These are phyloP conservation scores for Ceratoteleas bidentatus DNA, from an alignment of 1,140 invertebrate species.

Conservation along the genomic window DNA sequence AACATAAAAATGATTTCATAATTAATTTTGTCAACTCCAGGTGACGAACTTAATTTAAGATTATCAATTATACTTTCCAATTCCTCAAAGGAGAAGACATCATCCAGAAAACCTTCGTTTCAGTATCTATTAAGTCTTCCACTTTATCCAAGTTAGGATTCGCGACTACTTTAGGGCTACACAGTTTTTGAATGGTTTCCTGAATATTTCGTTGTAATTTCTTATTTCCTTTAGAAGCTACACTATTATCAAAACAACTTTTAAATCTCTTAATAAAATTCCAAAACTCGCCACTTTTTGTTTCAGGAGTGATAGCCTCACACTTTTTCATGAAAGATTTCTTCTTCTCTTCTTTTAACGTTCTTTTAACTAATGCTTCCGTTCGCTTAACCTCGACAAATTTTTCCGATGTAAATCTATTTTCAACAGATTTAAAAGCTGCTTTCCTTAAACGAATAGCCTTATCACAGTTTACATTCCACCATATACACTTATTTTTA, in stretches of 20 bases:
- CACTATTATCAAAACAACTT: slow-evolving; percentile 1
- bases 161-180: neutral
- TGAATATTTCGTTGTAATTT: neutral
- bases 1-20: neutral
- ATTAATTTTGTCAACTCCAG: neutral
- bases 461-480: slow-evolving; percentile 37
- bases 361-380: slow-evolving; percentile 10
- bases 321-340: slow-evolving; percentile 15
- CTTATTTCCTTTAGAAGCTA: neutral
- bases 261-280: slow-evolving; percentile 37
- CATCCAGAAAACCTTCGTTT: neutral
- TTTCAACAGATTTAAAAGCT: slow-evolving; percentile 20
- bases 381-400: slow-evolving; percentile 40
- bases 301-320: slow-evolving; percentile 27
- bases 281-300: slow-evolving; percentile 29
- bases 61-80: neutral
- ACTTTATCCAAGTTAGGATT: neutral
- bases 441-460: slow-evolving; percentile 18
- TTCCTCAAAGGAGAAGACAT: neutral
- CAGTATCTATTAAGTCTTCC: neutral
- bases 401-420: slow-evolving; percentile 16
- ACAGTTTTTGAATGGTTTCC: neutral
- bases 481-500: slow-evolving; percentile 28
- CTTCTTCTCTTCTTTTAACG: slow-evolving; percentile 30
- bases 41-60: neutral